Base-by-base conservation (phyloP, 1,140 invertebrate genomes). In the Drosophila eugracilis region DNA sequence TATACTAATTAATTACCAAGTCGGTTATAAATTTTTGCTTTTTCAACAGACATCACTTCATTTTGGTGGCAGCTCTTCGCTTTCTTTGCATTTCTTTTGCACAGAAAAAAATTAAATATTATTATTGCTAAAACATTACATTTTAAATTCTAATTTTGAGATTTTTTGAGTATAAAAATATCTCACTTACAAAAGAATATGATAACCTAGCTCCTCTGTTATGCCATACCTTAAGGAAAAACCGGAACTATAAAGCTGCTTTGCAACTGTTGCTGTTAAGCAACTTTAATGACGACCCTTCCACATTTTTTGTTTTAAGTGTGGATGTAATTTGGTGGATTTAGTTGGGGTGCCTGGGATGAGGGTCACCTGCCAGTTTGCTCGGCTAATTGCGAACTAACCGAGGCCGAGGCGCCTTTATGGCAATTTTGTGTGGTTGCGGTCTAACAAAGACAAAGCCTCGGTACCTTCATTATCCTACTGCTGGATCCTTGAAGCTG, bases 1-100 rank as follows among this genome's bases (percentile, higher is more conserved):
- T 53, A 36, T 57, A 52, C 54, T 78, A 78, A 83, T 78, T 83
- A 83, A 83, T 83, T 83, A 83, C 78, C 62, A 65, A 54, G 37
- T 63, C 41, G 73, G 50, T 47, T 37, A 77, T 57, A 77, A 42
- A 81, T 73, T 54, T 55, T 3, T 22, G 22, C 44, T 58, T 67
- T 57, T 73, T 57, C 41, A 60, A 76, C 47, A 80, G 49, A 55
- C 39, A 19, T 15, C 49, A 4, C 32, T 37, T 41, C 28, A 37
- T 48, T 15, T 32, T 41, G 26, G 39, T 58, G 52, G 63, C 50
- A 71, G 22, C 19, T 49, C 28, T 44, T 12, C 0, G 14, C 48
- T 21, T 28, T 48, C 32, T 19, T 32, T 30, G 7, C 55, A 30
- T 62, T 62, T 28, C n/a, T 62, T 17, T 19, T 37, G 15, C 60